Evolutionary conservation across 1,140 invertebrate genomes (phyloP), one percentile per base, ranked within the genome.

Genomic region (Leptinotarsa defecta): DNA sequence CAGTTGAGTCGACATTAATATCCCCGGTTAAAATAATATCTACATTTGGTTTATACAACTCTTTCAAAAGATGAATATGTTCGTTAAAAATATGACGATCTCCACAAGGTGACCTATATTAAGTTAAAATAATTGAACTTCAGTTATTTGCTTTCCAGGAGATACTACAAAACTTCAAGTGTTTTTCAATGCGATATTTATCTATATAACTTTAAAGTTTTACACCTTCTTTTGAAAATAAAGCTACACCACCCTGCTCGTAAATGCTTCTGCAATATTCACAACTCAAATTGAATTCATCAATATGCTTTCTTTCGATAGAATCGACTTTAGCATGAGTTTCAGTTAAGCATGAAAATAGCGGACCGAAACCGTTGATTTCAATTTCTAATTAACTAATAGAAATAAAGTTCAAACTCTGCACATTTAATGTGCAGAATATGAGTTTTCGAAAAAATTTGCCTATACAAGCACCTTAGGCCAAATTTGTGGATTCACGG

Each of bases 401-500:
- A 6, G 6, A 34, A 34, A 24, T 27, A 13, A 8, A n/a, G 34
- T 68, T 68, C 43, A 68, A 68, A 22, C 20, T 22, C 20, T 22
- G 20, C 20, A 22, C 20, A 22, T 22, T 22, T 22, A 22, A 22
- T 22, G 20, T 22, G 20, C 20, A 22, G 20, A 22, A 2, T 22
- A 1, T 1, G 1, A 1, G 5, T 27, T 27, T 27, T 5, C 27
- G 27, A 27, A 34, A 70, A 70, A 48, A 70, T 5, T 49, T 6
- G 68, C 68, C 52, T 6, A 70, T 70, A 24, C 48, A 70, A 70
- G 48, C 68, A 19, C 48, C 68, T 70, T 1, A 2, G 13, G 48
- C 48, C 68, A 70, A 43, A 70, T 22, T 70, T 52, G 17, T 15
- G 68, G 68, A 48, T 70, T 43, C 13, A 70, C 52, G 68, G 68